These are phyloP conservation scores for Eumaeus atala DNA, from an alignment of 1,140 invertebrate species.

Conservation along the genomic window DNA sequence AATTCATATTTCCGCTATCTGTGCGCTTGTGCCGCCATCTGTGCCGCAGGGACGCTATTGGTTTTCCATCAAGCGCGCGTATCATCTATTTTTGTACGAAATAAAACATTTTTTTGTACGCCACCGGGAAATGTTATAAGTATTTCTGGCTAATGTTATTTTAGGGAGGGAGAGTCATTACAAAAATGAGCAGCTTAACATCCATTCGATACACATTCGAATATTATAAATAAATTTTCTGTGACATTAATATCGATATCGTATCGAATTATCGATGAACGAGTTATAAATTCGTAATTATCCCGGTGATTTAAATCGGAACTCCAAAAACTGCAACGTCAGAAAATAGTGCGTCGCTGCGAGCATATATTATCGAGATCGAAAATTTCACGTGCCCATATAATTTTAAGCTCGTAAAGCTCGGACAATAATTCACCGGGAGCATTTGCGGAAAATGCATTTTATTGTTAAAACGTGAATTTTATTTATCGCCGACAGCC, in stretches of 20 bases:
- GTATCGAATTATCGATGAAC: neutral
- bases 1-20: constrained; percentile 74
- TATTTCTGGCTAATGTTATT: constrained; percentile 61
- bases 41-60: constrained; percentile 64
- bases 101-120: constrained; percentile 65
- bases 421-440: constrained; percentile 67
- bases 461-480: constrained; percentile 75
- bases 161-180: too few species aligned
- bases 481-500: constrained; percentile 72
- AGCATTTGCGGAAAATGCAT: constrained; percentile 74
- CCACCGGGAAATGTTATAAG: constrained; percentile 65
- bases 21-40: constrained; percentile 64
- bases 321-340: constrained; percentile 36
- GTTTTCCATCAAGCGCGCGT: constrained; percentile 68
- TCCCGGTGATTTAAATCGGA: constrained; percentile 33
- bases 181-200: constrained; percentile 11
- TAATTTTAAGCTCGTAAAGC: constrained; percentile 74
- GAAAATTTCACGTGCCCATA: constrained; percentile 72
- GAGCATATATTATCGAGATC: constrained; percentile 67
- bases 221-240: constrained; percentile 1
- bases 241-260: neutral
- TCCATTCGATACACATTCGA: too few species aligned
- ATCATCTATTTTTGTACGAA: constrained; percentile 70
- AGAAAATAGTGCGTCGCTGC: constrained; percentile 53
- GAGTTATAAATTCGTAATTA: constrained; percentile 16